A percentile compares a stretch with the other conserved stretches of the same genome.
Conservation (phyloP, 1,140 invertebrate species). For the Matsumurasca onukii region DNA sequence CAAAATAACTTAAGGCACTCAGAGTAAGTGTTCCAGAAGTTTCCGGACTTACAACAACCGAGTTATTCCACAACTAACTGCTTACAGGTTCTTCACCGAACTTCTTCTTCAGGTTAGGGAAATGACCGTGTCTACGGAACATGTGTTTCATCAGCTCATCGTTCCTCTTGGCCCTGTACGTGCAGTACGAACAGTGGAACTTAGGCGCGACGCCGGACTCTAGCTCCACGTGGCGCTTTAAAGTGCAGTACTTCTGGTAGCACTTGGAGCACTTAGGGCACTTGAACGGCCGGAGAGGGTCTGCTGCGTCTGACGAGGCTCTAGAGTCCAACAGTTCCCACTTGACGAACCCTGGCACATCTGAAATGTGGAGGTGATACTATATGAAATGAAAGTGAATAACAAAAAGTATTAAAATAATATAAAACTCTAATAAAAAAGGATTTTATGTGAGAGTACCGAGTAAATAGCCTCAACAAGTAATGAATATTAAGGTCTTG, state of each 20-base stretch:
- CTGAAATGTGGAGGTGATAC: not conserved
- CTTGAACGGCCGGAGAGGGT: not conserved
- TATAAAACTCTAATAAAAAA: no score
- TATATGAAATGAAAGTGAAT: not conserved
- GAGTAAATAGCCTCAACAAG: no score
- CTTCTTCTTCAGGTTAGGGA: not conserved
- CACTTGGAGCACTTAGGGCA: constrained; percentile 35
- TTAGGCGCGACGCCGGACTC: constrained; percentile 38
- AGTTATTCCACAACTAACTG: not conserved
- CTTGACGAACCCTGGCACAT: not conserved
- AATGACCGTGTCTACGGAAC: constrained; percentile 26
- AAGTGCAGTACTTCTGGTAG: constrained; percentile 33
- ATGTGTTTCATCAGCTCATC: constrained; percentile 48
- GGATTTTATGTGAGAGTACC: no score
- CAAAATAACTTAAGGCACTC: not conserved
- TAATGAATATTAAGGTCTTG: no score
- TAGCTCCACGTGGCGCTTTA: constrained; percentile 37
- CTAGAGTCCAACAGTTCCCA: not conserved
- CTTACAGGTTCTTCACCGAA: not conserved
- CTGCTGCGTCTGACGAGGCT: not conserved
- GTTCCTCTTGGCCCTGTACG: constrained; percentile 49
- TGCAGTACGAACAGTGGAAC: constrained; percentile 44
- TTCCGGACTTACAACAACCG: not conserved
- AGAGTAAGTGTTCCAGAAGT: not conserved
- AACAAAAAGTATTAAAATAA: no score